Base-by-base conservation (phyloP, 2,888 invertebrate genomes). In the Nymphalis polychloros region DNA sequence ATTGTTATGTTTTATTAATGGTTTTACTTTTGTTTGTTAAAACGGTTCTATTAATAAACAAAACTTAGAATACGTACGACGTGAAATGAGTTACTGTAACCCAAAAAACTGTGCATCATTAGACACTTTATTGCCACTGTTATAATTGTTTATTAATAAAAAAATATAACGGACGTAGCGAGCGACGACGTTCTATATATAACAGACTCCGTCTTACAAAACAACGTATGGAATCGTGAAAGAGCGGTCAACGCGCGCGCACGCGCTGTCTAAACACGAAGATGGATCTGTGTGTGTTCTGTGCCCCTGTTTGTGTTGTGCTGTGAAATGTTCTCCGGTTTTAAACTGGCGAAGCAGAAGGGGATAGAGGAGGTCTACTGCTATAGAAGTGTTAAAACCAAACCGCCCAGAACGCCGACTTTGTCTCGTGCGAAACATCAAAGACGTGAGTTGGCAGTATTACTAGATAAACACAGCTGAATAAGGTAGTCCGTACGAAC, bases 381-480 rank as follows among this genome's bases (percentile, higher is more conserved):
- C 79, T 90, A 92, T 75, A 85, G 85, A 68, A 87, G 87, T 73
- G 91, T 93, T 50, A 90, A 92, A 78, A 90, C 89, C 67, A 94
- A 93, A 80, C 94, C 94, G 47, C 93, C 94, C 17, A 94, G 93
- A 81, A 94, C 94, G 53, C 94, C 94, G 62, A 88, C 92, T 59
- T 67, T 73, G 63, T 64, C 67, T 50, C 68, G 64, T 52, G 67
- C 75, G 17, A 73, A 72, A 73, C 72, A 73, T 73, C 75, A 75
- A 72, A 74, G 75, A 49, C 74, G 74, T 75, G 72, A 74, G 73
- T 69, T 70, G 67, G 61, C 65, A 41, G 47, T 64, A 61, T 61
- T 82, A 84, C 84, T 55, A 48, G 27, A 85, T 84, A 87, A 86
- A 85, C 84, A 84, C 80, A 73, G 80, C 78, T 85, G 88, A 88